Conservation (phyloP, 92 coral and sea anemone species). For the Palythoa grandis region DNA sequence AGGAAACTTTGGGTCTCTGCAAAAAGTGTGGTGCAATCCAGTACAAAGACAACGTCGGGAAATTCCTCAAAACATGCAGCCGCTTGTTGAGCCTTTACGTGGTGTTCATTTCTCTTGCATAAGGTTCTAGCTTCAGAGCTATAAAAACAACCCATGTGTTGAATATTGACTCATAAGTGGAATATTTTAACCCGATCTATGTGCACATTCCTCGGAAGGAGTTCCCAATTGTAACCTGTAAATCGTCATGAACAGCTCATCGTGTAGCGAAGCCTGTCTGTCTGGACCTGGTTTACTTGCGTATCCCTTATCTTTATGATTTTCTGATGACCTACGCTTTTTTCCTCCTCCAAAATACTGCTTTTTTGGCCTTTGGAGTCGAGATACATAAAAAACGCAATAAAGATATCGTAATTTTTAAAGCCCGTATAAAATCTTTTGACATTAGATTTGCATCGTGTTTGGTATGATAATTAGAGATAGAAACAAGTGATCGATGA, state of each 20-base stretch:
- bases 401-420: neutral
- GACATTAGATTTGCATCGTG: neutral
- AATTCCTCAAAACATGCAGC: conserved; percentile 33
- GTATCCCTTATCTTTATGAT: conserved; percentile 40
- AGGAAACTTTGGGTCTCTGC: conserved; percentile 48
- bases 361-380: conserved; percentile 17
- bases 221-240: conserved; percentile 42
- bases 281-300: conserved; percentile 42
- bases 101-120: conserved; percentile 27
- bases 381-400: neutral
- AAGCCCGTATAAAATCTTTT: neutral
- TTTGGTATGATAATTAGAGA: neutral
- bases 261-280: conserved; percentile 32
- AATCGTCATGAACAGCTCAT: conserved; percentile 38
- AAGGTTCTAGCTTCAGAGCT: conserved; percentile 38
- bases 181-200: conserved; percentile 26
- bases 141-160: conserved; percentile 3
- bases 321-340: conserved; percentile 25
- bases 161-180: conserved; percentile 40
- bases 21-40: conserved; percentile 35
- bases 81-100: conserved; percentile 3
- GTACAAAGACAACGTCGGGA: conserved; percentile 42
- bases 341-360: conserved; percentile 40
- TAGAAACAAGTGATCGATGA: neutral
- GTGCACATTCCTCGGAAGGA: conserved; percentile 36